A percentile compares a stretch with the other conserved stretches of the same genome.
phyloP scores from a whole-genome alignment of 2,888 invertebrate species.

The Drosophila pullipes region DNA sequence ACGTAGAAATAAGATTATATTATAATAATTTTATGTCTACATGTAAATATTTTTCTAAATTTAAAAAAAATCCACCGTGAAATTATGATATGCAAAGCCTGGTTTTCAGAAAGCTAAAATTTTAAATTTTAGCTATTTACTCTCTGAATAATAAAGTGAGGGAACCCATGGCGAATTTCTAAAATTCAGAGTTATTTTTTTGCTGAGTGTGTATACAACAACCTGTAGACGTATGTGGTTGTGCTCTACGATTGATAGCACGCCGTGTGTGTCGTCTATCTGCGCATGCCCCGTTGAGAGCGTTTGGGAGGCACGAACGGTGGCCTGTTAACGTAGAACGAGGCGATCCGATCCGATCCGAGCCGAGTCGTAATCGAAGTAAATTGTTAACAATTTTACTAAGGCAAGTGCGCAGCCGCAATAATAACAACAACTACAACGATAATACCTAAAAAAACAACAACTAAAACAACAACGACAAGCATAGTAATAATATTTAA shows the following conservation, averaged over 20 bases:
- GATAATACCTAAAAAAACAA: conserved; percentile 55
- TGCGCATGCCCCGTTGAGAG: conserved; percentile 46
- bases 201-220: background rate
- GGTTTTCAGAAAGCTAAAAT: background rate
- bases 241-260: conserved; percentile 61
- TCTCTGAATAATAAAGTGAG: no score
- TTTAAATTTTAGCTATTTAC: background rate
- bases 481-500: conserved; percentile 71
- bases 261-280: background rate
- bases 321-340: conserved; percentile 9
- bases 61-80: background rate
- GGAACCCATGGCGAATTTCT: background rate
- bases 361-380: conserved; percentile 64
- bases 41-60: background rate
- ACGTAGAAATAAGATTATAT: background rate
- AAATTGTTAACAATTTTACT: conserved; percentile 81
- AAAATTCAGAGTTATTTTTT: background rate
- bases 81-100: background rate
- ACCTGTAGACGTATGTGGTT: conserved; percentile 9
- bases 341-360: conserved; percentile 40
- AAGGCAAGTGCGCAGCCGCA: conserved; percentile 62
- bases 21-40: background rate
- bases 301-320: conserved; percentile 20
- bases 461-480: conserved; percentile 39
- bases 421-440: conserved; percentile 38